A percentile compares a stretch with the other conserved stretches of the same genome.
phyloP scores from a whole-genome alignment of 2,113 vertebrate species.

The Tachuris rubrigastra region DNA sequence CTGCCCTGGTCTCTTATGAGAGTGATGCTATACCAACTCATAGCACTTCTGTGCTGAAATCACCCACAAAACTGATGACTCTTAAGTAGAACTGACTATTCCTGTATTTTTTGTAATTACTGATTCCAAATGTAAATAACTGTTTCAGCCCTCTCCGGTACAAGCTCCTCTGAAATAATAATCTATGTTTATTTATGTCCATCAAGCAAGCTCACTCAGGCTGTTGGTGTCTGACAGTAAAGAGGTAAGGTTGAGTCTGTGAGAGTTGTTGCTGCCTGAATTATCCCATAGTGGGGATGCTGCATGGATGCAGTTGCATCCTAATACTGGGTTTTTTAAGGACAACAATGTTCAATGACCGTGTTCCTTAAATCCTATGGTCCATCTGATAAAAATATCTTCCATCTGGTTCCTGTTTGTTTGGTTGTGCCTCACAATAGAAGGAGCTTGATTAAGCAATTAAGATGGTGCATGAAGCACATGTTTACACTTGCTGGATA shows the following conservation, averaged over 20 bases:
- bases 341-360: neutral
- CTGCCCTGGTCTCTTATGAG: neutral
- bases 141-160: neutral
- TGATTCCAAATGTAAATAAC: neutral
- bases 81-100: neutral
- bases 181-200: neutral
- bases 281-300: neutral
- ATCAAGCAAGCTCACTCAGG: neutral
- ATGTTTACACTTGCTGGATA: neutral
- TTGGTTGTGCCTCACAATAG: neutral
- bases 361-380: neutral
- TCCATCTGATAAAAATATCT: slow-evolving; percentile 23
- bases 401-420: slow-evolving; percentile 2
- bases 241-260: neutral
- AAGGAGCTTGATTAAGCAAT: slow-evolving; percentile 36
- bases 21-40: neutral
- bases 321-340: neutral
- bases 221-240: neutral
- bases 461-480: neutral
- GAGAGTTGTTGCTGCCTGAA: neutral
- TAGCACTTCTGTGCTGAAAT: neutral
- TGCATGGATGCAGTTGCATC: neutral
- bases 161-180: neutral
- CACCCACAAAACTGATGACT: neutral
- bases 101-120: neutral